Conservation (phyloP, 2,888 invertebrate species). For the Heliothis peltigera region DNA sequence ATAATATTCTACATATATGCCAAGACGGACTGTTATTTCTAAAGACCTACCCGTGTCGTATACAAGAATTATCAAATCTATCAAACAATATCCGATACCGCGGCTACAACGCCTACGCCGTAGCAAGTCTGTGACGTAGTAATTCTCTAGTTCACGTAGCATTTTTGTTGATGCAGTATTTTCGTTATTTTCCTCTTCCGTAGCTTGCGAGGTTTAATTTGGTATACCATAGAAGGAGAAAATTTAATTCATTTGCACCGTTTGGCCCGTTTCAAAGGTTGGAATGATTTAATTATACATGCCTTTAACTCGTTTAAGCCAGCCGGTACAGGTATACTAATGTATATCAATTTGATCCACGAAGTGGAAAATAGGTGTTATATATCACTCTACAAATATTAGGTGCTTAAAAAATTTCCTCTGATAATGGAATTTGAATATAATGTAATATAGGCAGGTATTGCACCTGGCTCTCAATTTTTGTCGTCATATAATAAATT, state of each 20-base stretch:
- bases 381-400: too few relatives aligned
- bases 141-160: slow-evolving; percentile 1
- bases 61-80: too few relatives aligned
- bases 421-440: too few relatives aligned
- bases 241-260: slow-evolving; percentile 23
- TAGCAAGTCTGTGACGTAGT: slow-evolving; percentile 4
- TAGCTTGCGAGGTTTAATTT: neutral
- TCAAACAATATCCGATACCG: neutral
- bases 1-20: too few relatives aligned
- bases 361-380: too few relatives aligned
- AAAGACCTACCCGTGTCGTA: too few relatives aligned
- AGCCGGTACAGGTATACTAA: neutral
- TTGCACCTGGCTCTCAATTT: too few relatives aligned
- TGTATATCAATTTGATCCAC: too few relatives aligned
- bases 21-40: too few relatives aligned
- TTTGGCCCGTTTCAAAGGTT: slow-evolving; percentile 6
- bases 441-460: too few relatives aligned
- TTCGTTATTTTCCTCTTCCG: neutral
- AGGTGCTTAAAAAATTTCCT: too few relatives aligned
- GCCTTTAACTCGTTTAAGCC: slow-evolving; percentile 13
- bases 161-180: slow-evolving; percentile 3
- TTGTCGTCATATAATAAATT: slow-evolving; percentile 4
- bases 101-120: slow-evolving; percentile 4
- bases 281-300: slow-evolving; percentile 22
- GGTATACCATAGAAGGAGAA: slow-evolving; percentile 11